phyloP scores from a whole-genome alignment of 2,888 invertebrate genomes.

The Epicampocera succincta region DNA sequence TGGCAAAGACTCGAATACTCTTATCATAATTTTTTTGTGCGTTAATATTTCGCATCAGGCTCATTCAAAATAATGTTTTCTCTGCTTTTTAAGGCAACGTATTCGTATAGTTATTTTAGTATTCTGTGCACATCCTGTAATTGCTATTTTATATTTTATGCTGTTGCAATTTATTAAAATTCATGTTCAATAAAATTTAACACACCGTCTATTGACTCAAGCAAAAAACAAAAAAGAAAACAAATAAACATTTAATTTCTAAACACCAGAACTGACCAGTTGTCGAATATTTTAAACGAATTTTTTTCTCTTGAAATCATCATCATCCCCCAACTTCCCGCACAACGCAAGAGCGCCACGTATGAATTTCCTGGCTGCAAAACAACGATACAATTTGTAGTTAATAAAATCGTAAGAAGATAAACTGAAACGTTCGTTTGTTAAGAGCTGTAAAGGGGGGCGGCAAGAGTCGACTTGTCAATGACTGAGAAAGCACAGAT shows the following conservation, averaged over 20 bases:
- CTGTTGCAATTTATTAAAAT: conserved; percentile 58
- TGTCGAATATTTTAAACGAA: conserved; percentile 18
- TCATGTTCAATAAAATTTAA: conserved; percentile 64
- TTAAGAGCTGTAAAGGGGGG: not conserved
- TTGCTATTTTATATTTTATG: conserved; percentile 17
- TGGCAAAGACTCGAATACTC: too few species aligned
- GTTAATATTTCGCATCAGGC: too few species aligned
- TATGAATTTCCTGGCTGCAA: not conserved
- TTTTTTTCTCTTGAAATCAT: not conserved
- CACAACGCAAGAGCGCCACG: not conserved
- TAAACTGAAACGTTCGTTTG: not conserved
- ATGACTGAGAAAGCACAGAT: too few species aligned
- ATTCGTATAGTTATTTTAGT: conserved; percentile 7
- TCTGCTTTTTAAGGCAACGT: not conserved
- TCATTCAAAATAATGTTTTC: too few species aligned
- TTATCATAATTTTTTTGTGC: too few species aligned
- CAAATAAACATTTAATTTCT: conserved; percentile 29
- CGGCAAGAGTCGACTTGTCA: conserved; percentile 6
- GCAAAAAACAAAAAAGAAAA: too few species aligned
- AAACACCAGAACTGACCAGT: conserved; percentile 56
- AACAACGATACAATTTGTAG: conserved; percentile 34
- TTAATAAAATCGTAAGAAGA: conserved; percentile 40
- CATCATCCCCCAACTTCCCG: not conserved
- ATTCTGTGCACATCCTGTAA: conserved; percentile 45
- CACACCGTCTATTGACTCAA: conserved; percentile 35